Percentiles rank a stretch among this genome's conserved stretches.
phyloP scores from a whole-genome alignment of 2,888 invertebrate genomes.

The Zhuqinia jingwanae region DNA sequence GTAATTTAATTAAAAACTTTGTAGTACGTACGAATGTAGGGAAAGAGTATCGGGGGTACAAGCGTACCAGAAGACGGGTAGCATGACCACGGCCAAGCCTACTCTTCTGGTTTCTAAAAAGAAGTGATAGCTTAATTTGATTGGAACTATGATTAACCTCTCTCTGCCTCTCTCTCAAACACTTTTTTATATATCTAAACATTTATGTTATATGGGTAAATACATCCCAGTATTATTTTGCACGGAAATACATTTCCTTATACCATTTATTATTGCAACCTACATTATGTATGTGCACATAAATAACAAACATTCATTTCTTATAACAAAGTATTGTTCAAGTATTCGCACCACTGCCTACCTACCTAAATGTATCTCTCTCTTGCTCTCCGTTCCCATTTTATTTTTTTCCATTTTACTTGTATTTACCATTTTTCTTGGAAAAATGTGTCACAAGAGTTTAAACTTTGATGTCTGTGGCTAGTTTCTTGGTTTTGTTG shows the following conservation, averaged over 20 bases:
- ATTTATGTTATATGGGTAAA: background rate
- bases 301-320: background rate
- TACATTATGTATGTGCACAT: background rate
- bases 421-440: conserved; percentile 27
- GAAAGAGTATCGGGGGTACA: conserved; percentile 9
- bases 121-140: conserved; percentile 68
- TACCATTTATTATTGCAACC: too few relatives aligned
- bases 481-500: conserved; percentile 18
- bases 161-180: too few relatives aligned
- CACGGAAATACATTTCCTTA: too few relatives aligned
- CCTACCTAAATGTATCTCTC: too few relatives aligned
- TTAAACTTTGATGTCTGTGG: conserved; percentile 46
- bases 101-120: background rate
- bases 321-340: conserved; percentile 15
- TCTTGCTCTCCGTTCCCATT: too few relatives aligned
- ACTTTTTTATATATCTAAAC: conserved; percentile 56
- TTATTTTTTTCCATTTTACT: too few relatives aligned
- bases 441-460: conserved; percentile 50
- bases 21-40: background rate
- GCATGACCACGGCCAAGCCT: conserved; percentile 2
- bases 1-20: conserved; percentile 69
- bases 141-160: conserved; percentile 63
- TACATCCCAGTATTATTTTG: too few relatives aligned
- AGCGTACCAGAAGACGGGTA: background rate
- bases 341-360: conserved; percentile 47